Conservation (phyloP, 1,140 invertebrate species). For the Drosophila takahashii region DNA sequence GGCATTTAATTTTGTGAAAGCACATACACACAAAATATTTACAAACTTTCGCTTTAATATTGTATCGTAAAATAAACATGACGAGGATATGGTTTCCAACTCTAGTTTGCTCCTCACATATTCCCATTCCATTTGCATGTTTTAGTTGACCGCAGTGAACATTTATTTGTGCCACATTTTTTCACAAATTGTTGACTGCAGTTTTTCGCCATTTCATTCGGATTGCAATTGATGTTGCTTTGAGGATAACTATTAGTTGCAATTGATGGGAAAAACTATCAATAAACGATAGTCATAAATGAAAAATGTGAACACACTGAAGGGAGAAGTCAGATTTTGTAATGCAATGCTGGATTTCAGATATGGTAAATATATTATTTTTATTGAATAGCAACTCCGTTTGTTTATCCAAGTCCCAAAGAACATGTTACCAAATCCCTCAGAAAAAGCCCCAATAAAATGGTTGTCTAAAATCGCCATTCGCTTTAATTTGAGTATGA, state of each 20-base stretch:
- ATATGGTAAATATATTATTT: too few relatives aligned
- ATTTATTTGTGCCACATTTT: conserved; percentile 34
- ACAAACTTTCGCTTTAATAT: conserved; percentile 44
- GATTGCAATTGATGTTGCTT: conserved; percentile 24
- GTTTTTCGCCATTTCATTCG: conserved; percentile 26
- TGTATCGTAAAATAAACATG: conserved; percentile 59
- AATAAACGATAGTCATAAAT: conserved; percentile 25
- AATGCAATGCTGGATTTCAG: not conserved
- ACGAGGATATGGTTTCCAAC: conserved; percentile 7
- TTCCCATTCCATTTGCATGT: conserved; percentile 13
- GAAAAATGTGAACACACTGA: not conserved
- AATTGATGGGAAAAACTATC: conserved; percentile 16
- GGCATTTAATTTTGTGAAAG: conserved; percentile 62
- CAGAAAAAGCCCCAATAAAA: conserved; percentile 11
- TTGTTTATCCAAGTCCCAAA: not conserved
- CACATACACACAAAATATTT: conserved; percentile 22
- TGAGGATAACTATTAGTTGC: conserved; percentile 18
- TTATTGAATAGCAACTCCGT: not conserved
- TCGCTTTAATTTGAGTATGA: conserved; percentile 51
- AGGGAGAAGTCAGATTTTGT: not conserved
- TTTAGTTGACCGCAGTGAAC: conserved; percentile 43
- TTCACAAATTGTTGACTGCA: conserved; percentile 24
- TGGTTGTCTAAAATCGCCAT: conserved; percentile 21
- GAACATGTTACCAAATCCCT: not conserved
- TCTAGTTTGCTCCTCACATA: conserved; percentile 7